Percentiles rank a stretch among this genome's conserved stretches.
Conservation (phyloP, 2,888 invertebrate genomes). For the Polyommatus iphigenia region DNA sequence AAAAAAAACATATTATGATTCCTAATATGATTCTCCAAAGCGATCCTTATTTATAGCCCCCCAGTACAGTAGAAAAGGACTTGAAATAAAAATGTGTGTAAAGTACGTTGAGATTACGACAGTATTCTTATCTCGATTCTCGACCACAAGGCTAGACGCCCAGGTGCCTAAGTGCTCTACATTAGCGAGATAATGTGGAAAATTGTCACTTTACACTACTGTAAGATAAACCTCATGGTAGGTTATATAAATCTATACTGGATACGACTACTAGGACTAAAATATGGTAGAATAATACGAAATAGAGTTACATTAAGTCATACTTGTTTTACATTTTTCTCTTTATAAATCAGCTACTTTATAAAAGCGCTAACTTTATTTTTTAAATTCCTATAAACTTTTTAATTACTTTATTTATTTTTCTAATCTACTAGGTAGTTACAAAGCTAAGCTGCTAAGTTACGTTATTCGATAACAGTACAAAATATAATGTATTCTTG, state of each 20-base stretch:
- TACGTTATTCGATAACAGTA: not conserved
- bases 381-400: too few relatives aligned
- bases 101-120: not conserved
- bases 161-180: slow-evolving; percentile 27
- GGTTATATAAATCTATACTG: not conserved
- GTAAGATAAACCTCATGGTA: not conserved
- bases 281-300: not conserved
- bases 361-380: too few relatives aligned
- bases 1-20: too few relatives aligned
- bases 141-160: slow-evolving; percentile 18
- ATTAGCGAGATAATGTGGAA: slow-evolving; percentile 10
- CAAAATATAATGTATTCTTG: not conserved
- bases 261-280: not conserved
- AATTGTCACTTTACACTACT: slow-evolving; percentile 1
- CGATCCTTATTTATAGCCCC: too few relatives aligned
- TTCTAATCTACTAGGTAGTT: too few relatives aligned
- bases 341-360: too few relatives aligned
- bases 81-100: not conserved
- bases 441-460: not conserved
- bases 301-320: too few relatives aligned
- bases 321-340: too few relatives aligned
- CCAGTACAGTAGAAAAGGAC: not conserved
- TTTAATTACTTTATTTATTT: too few relatives aligned
- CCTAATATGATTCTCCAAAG: too few relatives aligned
- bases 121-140: slow-evolving; percentile 16